Conservation (phyloP, 1,140 invertebrate species). For the Trichomalopsis sarcophagae region DNA sequence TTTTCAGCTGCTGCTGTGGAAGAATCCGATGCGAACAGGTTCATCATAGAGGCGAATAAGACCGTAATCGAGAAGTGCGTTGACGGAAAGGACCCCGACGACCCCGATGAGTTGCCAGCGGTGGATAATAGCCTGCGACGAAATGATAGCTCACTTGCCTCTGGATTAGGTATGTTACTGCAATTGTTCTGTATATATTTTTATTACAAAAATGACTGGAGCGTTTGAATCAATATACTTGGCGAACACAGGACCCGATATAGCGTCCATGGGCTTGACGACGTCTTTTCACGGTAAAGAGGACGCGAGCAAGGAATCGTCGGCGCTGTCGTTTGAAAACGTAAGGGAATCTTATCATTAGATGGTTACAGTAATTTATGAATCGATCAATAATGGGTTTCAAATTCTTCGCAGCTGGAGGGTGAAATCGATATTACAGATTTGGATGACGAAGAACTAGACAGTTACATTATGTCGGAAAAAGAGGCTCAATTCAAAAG, state of each 20-base stretch:
- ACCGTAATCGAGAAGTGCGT: slow-evolving; percentile 75
- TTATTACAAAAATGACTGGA: slow-evolving; percentile 2
- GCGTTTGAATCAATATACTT: slow-evolving; percentile 34
- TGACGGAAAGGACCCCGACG: slow-evolving; percentile 56
- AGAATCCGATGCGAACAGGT: slow-evolving; percentile 74
- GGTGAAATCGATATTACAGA: slow-evolving; percentile 87
- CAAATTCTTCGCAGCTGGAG: slow-evolving; percentile 54
- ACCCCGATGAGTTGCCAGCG: slow-evolving; percentile 51
- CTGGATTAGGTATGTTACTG: slow-evolving; percentile 60
- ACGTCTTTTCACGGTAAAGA: slow-evolving; percentile 54
- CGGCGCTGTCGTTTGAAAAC: slow-evolving; percentile 61
- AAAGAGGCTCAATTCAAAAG: slow-evolving; percentile 88
- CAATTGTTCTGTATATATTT: no score
- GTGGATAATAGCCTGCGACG: slow-evolving; percentile 10
- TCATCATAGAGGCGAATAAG: slow-evolving; percentile 78
- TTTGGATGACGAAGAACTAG: slow-evolving; percentile 91
- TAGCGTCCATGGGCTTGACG: slow-evolving; percentile 70
- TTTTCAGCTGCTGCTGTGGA: slow-evolving; percentile 57
- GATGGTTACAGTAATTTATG: neutral
- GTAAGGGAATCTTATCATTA: slow-evolving; percentile 54
- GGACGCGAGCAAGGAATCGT: slow-evolving; percentile 55
- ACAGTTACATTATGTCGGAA: slow-evolving; percentile 89
- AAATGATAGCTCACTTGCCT: slow-evolving; percentile 48
- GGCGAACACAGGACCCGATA: slow-evolving; percentile 67
- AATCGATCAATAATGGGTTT: neutral